Evolutionary conservation across 2,113 vertebrate species (phyloP).

Genomic region (Zosterops lateralis): DNA sequence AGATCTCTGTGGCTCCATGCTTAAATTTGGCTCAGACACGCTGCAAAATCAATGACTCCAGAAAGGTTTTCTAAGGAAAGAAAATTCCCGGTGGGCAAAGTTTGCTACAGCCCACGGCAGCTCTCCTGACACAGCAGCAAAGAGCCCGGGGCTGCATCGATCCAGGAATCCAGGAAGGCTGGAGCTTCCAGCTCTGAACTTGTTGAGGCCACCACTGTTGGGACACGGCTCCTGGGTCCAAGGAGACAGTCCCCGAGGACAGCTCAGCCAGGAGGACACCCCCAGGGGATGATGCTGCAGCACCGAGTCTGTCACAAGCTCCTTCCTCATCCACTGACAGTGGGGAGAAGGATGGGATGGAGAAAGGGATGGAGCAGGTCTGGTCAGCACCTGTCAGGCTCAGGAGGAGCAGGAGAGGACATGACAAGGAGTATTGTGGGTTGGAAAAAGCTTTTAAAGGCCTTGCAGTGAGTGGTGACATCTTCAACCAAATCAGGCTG

Average conservation of each 20-base stretch:
- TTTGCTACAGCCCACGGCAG: neutral
- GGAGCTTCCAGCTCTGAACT: neutral
- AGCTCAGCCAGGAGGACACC: neutral
- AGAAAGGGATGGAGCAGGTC: neutral
- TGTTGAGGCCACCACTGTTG: neutral
- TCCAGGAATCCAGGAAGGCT: neutral
- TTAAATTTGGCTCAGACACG: neutral
- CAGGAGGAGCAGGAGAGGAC: neutral
- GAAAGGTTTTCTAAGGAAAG: conserved; percentile 7
- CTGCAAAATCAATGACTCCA: conserved; percentile 35
- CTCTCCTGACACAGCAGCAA: neutral
- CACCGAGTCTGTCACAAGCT: neutral
- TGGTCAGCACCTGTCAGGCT: neutral
- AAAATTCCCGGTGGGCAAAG: neutral
- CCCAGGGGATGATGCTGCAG: neutral
- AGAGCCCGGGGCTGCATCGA: accelerated
- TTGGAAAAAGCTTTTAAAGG: neutral
- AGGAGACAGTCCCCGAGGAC: neutral
- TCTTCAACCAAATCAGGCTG: neutral
- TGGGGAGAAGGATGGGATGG: neutral
- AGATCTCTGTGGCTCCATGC: conserved; percentile 12
- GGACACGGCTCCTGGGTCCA: neutral
- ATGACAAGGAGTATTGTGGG: neutral
- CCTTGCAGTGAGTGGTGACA: neutral
- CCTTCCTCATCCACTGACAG: neutral